Evolutionary conservation across 2,113 vertebrate species (phyloP), one percentile per base, ranked within the genome.

Genomic region (Istiophorus platypterus): DNA sequence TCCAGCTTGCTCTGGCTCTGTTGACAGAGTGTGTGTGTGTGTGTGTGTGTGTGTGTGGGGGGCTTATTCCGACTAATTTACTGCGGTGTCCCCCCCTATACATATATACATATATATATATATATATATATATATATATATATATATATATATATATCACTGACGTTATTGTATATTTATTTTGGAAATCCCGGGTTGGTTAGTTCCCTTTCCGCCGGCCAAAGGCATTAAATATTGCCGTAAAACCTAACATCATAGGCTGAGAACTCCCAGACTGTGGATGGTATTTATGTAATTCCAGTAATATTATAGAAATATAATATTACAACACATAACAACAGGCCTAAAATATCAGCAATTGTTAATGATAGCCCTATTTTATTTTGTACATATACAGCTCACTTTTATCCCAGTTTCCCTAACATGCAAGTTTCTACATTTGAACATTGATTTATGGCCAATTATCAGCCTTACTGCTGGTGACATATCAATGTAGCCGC

Each of bases 151-250:
- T n/a, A n/a, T n/a, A n/a, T n/a, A n/a, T n/a, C n/a, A n/a, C 57
- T 85, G 89, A 83, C 81, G 77, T 89, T 56, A 83, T 72, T 90
- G 87, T 78, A 72, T 85, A 85, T 72, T 81, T 81, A 80, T 83
- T 79, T 82, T 91, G 91, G 91, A 91, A 94, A 94, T 90, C 91
- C 87, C 88, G 73, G 85, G 80, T 78, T 82, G 81, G 85, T 88
- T 26, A 64, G 67, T 34, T 76, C 66, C 78, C 56, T 65, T 61
- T 70, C 58, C 72, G 22, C 42, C 22, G 62, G 51, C 76, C 82
- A 88, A 77, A 80, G 68, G 77, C 78, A 66, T 62, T 75, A 27
- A 65, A 72, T 80, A 88, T 92, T 89, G 81, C 90, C 79, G 87
- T 78, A 77, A 15, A 54, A 68, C 14, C 52, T 41, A 58, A 5